These are phyloP conservation scores for Norana najaformis DNA, from an alignment of 2,888 invertebrate genomes.

Conservation along the genomic window DNA sequence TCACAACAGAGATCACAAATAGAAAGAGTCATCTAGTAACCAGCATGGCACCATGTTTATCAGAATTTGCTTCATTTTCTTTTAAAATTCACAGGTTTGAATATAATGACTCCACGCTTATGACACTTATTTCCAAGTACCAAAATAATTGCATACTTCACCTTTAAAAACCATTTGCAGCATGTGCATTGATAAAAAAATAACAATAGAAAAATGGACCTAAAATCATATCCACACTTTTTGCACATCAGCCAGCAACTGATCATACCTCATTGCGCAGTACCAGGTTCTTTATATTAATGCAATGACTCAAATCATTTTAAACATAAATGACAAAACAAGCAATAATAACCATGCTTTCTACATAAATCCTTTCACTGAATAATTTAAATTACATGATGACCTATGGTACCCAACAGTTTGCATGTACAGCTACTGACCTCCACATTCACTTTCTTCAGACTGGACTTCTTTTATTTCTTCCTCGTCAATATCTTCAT, in stretches of 20 bases:
- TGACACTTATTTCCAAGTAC: too few relatives aligned
- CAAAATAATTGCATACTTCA: too few relatives aligned
- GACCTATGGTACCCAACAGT: not conserved
- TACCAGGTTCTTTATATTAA: not conserved
- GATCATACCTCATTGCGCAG: not conserved
- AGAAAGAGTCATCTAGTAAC: not conserved
- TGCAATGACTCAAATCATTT: not conserved
- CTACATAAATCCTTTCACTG: not conserved
- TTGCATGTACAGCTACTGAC: slow-evolving; percentile 63
- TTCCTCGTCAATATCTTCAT: slow-evolving; percentile 44
- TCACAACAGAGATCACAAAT: not conserved
- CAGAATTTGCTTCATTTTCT: not conserved
- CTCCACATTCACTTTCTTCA: slow-evolving; percentile 63
- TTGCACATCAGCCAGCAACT: not conserved
- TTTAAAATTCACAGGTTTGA: too few relatives aligned
- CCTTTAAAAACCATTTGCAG: too few relatives aligned
- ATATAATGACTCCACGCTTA: too few relatives aligned
- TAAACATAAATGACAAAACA: not conserved
- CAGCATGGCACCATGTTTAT: not conserved
- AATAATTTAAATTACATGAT: too few relatives aligned
- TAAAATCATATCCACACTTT: too few relatives aligned
- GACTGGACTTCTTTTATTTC: slow-evolving; percentile 71
- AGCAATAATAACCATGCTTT: not conserved
- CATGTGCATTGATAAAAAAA: too few relatives aligned
- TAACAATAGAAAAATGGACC: too few relatives aligned